These are phyloP conservation scores for Microhierax caerulescens DNA, from an alignment of 2,797 vertebrate genomes.

Conservation along the genomic window DNA sequence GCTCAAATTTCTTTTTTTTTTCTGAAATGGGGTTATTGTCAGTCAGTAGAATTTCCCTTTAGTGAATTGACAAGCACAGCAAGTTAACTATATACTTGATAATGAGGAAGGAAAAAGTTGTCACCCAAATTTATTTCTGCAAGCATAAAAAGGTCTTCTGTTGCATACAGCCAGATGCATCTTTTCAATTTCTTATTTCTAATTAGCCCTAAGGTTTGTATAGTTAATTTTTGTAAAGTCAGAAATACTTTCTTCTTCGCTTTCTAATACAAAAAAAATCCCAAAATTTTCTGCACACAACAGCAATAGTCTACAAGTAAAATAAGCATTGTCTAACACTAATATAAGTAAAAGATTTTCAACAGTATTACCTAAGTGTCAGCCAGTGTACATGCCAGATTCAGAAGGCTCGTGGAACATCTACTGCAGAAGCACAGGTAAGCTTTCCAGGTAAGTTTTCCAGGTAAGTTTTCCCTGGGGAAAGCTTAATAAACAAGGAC, in stretches of 20 bases:
- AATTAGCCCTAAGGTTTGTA: neutral
- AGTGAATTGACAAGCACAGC: neutral
- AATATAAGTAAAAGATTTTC: neutral
- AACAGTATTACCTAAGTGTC: neutral
- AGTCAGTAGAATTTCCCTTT: neutral
- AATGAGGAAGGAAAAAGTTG: neutral
- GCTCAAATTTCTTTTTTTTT: neutral
- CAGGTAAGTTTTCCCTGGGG: neutral
- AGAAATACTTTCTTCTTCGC: neutral
- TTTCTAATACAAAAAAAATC: neutral
- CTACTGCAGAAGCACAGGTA: neutral
- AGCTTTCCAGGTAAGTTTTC: neutral
- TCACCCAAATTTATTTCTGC: neutral
- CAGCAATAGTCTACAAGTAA: neutral
- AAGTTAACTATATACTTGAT: neutral
- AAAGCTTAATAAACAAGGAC: neutral
- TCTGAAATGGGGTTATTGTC: neutral
- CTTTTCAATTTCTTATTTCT: neutral
- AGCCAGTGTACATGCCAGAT: fast-evolving
- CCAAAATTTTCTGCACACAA: neutral
- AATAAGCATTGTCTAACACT: neutral
- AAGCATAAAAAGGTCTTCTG: neutral
- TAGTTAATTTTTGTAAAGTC: neutral
- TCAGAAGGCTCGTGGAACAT: neutral
- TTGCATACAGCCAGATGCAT: neutral